Evolutionary conservation across 2,888 invertebrate species (phyloP), one percentile per base, ranked within the genome.

Genomic region (Drosophila phalerata): DNA sequence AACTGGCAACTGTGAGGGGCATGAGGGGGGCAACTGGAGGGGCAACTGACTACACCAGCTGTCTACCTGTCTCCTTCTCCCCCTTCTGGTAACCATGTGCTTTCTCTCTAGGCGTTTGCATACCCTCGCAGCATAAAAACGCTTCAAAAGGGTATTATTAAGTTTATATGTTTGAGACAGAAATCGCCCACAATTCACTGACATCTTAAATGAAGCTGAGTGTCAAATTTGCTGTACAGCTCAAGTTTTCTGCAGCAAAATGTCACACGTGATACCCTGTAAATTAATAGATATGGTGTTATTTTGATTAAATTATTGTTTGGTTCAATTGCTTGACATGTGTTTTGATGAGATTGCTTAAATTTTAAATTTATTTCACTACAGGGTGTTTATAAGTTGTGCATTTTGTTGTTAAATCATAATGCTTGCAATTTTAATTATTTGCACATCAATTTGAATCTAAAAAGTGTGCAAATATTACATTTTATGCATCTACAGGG

Each of bases 1-100:
- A 81, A 77, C 74, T 73, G 79, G 62, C 68, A 73, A 69, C 63
- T 40, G 49, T 34, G 40, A 28, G 38, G 6, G 22, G 22, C 19
- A 30, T 1, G 28, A 28, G 28, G 28, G 25, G 11, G 15, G 32
- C 11, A 30, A 5, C 2, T 28, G 19, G 19, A 10, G 34, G 13
- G 11, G 22, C 5, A n/a, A 15, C 55, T 32, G 47, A 43, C 69
- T 62, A 6, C 69, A 75, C 17, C 53, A 62, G 32, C 57, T 52
- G 60, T 40, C 15, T 15, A 38, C 34, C 62, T 9, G 17, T 8
- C 32, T 1, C 8, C 43, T 6, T 22, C 28, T 11, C 28, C 11
- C 2, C 25, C 11, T n/a, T 30, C 52, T 10, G 9, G 2, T 28
- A 3, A n/a, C 17, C 56, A 30, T 30, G 19, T 17, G 68, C 61